Base-by-base conservation (phyloP, 1,140 invertebrate species). In the Hylyphantes graminicola region DNA sequence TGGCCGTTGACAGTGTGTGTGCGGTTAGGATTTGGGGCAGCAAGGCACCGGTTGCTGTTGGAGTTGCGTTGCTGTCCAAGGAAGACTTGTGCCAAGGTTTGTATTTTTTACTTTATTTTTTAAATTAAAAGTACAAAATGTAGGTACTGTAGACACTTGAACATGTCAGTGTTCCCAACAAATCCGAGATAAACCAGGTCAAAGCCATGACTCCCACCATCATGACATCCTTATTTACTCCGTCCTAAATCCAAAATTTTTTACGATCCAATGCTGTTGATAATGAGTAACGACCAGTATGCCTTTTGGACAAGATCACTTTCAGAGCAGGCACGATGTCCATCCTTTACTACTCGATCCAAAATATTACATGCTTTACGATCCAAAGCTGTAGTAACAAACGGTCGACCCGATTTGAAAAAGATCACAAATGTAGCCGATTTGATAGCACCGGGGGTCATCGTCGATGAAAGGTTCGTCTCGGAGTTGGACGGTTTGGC, bases 341-440 rank as follows among this genome's bases (percentile, higher is more conserved):
- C 11, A 90, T 92, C 82, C 90, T 96, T 7, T 96, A 94, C 88
- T 93, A 92, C 82, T 91, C 93, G 12, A 92, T 93, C 72, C 94
- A 94, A 88, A 90, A 93, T 68, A 95, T 96, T 0, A 89, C 96
- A 86, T 92, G 96, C 86, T 94, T 97, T 87, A 95, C 95, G 48
- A 90, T 88, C 94, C 94, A 57, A 90, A 93, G 86, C 90, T 96
- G 35, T 90, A 63, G 94, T 96, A 86, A 94, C 93, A 77, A 96
- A 95, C 51, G 93, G 93, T 89, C 87, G 92, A 4, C 87, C 87
- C 63, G 92, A 92, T 0, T 88, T 92, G 84, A 86, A 87, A 48
- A 91, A 94, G 89, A 91, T 97, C 84, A 87, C 88, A 7, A 91
- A 91, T 85, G 95, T 95, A 7, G 94, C 94, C 61, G 93, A 95